Percentiles rank a stretch among this genome's conserved stretches.
phyloP scores from a whole-genome alignment of 2,888 invertebrate genomes.

The Enchytraeus crypticus region DNA sequence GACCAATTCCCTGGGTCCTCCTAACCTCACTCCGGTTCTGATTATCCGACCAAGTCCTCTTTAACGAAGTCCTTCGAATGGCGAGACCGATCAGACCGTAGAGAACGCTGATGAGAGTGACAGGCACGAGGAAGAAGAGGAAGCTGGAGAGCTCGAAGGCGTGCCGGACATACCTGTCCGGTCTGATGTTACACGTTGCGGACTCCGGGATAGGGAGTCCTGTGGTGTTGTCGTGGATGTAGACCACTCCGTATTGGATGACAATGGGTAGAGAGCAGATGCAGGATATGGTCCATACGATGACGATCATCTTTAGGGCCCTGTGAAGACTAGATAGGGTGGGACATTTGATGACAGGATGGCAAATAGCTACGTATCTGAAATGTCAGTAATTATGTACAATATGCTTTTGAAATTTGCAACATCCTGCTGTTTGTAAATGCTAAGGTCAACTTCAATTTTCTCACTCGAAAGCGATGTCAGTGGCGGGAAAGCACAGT shows the following conservation, averaged over 20 bases:
- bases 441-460: no score
- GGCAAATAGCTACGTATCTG: constrained; percentile 76
- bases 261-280: constrained; percentile 59
- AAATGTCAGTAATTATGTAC: no score
- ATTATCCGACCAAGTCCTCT: constrained; percentile 36
- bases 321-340: constrained; percentile 72
- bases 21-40: no score
- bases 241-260: constrained; percentile 65
- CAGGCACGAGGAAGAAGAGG: constrained; percentile 75
- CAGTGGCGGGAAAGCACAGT: no score
- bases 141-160: constrained; percentile 60
- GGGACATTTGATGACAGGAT: constrained; percentile 71
- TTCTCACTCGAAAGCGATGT: no score
- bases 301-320: constrained; percentile 68
- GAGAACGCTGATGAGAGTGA: constrained; percentile 73
- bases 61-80: constrained; percentile 26
- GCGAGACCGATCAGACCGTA: constrained; percentile 54
- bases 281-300: constrained; percentile 68
- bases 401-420: no score
- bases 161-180: constrained; percentile 31
- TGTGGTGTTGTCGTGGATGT: constrained; percentile 32
- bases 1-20: no score
- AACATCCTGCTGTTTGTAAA: no score
- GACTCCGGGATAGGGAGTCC: constrained; percentile 52
- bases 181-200: constrained; percentile 56